Conservation (phyloP, 2,113 vertebrate genomes). For the Hippocampus barbouri region DNA sequence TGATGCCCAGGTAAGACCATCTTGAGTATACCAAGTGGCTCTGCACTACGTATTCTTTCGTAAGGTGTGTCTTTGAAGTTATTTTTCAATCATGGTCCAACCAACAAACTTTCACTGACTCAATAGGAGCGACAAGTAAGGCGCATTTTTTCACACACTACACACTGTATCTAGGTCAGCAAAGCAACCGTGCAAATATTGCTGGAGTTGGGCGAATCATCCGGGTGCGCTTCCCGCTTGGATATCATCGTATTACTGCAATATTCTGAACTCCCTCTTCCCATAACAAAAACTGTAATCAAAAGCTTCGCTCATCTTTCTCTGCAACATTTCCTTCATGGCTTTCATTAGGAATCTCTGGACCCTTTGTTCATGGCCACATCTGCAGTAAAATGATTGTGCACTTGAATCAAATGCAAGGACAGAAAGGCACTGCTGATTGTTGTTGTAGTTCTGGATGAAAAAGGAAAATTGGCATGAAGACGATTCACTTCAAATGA, state of each 20-base stretch:
- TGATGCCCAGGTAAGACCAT: constrained; percentile 85
- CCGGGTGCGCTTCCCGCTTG: constrained; percentile 16
- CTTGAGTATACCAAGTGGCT: constrained; percentile 1
- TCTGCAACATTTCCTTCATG: constrained; percentile 30
- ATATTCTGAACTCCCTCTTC: constrained; percentile 35
- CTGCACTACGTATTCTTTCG: background rate
- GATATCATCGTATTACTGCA: constrained; percentile 45
- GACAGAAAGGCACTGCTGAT: constrained; percentile 48
- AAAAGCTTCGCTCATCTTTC: constrained; percentile 49
- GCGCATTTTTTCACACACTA: background rate
- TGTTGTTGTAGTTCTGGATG: constrained; percentile 40
- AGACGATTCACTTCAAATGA: constrained; percentile 38
- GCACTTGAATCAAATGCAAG: constrained; percentile 40
- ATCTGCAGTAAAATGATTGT: constrained; percentile 45
- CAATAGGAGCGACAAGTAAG: background rate
- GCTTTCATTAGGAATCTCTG: constrained; percentile 48
- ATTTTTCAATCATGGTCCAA: background rate
- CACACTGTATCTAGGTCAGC: constrained; percentile 11
- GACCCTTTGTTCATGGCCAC: constrained; percentile 41
- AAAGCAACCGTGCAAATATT: constrained; percentile 31
- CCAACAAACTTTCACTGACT: background rate
- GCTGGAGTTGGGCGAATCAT: constrained; percentile 13
- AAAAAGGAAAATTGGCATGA: constrained; percentile 35
- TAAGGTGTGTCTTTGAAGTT: background rate
- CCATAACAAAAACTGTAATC: constrained; percentile 54